Percentiles rank a stretch among this genome's conserved stretches.
phyloP scores from a whole-genome alignment of 2,888 invertebrate species.

The Limnephilus lunatus region DNA sequence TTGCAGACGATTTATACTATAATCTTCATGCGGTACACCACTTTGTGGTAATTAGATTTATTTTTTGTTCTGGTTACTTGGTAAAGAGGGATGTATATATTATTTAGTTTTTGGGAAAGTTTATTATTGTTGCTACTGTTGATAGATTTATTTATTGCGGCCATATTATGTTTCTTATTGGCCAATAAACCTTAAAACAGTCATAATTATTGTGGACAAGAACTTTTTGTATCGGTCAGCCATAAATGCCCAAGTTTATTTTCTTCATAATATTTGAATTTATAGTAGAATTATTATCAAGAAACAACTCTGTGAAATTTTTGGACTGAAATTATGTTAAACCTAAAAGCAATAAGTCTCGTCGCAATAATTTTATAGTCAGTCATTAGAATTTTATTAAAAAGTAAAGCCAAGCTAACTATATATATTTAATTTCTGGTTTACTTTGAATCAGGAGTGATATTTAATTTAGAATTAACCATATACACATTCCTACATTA shows the following conservation, averaged over 20 bases:
- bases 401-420: neutral
- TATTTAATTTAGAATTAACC: slow-evolving; percentile 20
- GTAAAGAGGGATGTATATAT: neutral
- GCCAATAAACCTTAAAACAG: neutral
- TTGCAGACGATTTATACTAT: neutral
- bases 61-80: neutral
- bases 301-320: neutral
- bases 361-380: neutral
- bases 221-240: neutral
- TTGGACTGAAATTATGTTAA: neutral
- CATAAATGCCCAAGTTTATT: neutral
- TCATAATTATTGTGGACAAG: slow-evolving; percentile 14
- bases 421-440: slow-evolving; percentile 2
- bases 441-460: slow-evolving; percentile 24
- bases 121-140: slow-evolving; percentile 21
- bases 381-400: slow-evolving; percentile 12
- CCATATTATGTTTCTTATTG: neutral
- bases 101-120: slow-evolving; percentile 18
- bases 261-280: neutral
- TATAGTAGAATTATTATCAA: neutral
- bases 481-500: slow-evolving; percentile 24
- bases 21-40: neutral
- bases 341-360: neutral
- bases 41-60: neutral
- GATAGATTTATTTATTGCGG: slow-evolving; percentile 12